These are phyloP conservation scores for Ceyx erithaca DNA, from an alignment of 2,797 vertebrate species.

Conservation along the genomic window DNA sequence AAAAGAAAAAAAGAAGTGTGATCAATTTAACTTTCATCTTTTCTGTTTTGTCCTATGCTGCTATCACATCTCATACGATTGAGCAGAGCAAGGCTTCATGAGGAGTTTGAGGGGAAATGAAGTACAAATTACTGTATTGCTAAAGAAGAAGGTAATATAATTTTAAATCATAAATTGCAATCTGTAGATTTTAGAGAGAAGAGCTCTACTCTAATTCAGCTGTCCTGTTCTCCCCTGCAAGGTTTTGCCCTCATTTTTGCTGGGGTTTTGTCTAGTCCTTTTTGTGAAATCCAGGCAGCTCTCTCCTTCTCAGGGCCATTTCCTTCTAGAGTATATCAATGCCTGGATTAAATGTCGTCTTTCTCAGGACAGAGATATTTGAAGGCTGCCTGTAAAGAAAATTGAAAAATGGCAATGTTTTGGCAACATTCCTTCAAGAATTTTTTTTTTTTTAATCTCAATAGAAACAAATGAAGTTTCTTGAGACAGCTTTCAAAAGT, in stretches of 20 bases:
- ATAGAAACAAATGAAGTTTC: neutral
- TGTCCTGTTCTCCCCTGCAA: neutral
- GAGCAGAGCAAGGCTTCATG: neutral
- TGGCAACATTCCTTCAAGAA: neutral
- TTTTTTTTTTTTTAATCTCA: neutral
- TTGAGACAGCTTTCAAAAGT: neutral
- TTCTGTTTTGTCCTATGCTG: neutral
- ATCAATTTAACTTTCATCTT: conserved; percentile 34
- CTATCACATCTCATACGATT: neutral
- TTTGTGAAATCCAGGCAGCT: neutral
- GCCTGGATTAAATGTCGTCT: neutral
- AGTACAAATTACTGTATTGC: neutral
- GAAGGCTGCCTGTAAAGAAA: neutral
- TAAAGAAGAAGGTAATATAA: neutral
- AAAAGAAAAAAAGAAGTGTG: neutral
- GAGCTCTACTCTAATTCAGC: rapidly evolving
- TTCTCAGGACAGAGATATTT: neutral
- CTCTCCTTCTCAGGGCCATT: neutral
- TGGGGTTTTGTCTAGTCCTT: neutral
- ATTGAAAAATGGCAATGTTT: neutral
- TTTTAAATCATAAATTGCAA: neutral
- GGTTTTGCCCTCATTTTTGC: neutral
- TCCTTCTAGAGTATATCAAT: neutral
- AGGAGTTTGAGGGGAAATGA: neutral
- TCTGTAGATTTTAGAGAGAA: neutral